Conservation (phyloP, 1,140 invertebrate genomes). For the Ruditapes philippinarum region DNA sequence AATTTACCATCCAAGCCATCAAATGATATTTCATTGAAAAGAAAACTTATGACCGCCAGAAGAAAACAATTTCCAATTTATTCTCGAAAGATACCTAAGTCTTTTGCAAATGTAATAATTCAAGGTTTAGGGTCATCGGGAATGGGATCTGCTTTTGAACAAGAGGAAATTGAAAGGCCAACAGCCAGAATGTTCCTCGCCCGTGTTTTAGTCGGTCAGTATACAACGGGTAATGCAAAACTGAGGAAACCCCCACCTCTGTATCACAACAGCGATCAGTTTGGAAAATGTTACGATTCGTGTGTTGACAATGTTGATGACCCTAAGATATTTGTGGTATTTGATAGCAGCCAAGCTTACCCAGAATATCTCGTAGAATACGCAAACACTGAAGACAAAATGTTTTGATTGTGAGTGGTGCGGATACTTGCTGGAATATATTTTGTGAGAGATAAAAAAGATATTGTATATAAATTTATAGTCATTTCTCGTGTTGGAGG, state of each 20-base stretch:
- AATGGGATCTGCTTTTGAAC: constrained; percentile 13
- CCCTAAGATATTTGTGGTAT: constrained; percentile 80
- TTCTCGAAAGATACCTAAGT: not conserved
- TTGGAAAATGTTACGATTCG: constrained; percentile 72
- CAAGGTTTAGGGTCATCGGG: not conserved
- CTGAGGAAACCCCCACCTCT: constrained; percentile 57
- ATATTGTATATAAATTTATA: no score
- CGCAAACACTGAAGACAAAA: constrained; percentile 14
- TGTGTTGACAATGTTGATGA: constrained; percentile 75
- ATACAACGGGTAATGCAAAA: constrained; percentile 28
- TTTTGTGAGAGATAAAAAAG: no score
- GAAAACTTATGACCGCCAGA: not conserved
- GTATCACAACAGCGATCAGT: constrained; percentile 56
- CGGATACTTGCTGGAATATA: no score
- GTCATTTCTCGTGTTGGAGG: no score
- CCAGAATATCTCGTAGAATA: constrained; percentile 82
- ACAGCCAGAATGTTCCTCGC: constrained; percentile 72
- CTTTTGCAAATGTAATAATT: constrained; percentile 21
- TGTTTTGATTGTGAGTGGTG: not conserved
- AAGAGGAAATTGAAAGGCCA: not conserved
- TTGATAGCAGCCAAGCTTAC: constrained; percentile 80
- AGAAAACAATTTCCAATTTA: not conserved
- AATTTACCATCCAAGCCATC: not conserved
- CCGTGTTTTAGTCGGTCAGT: constrained; percentile 70
- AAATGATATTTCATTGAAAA: not conserved